Percentiles rank a stretch among this genome's conserved stretches.
These are phyloP conservation scores for Spongia lamella DNA, from an alignment of 37 sponge, comb jelly and placozoan genomes.

Conservation along the genomic window DNA sequence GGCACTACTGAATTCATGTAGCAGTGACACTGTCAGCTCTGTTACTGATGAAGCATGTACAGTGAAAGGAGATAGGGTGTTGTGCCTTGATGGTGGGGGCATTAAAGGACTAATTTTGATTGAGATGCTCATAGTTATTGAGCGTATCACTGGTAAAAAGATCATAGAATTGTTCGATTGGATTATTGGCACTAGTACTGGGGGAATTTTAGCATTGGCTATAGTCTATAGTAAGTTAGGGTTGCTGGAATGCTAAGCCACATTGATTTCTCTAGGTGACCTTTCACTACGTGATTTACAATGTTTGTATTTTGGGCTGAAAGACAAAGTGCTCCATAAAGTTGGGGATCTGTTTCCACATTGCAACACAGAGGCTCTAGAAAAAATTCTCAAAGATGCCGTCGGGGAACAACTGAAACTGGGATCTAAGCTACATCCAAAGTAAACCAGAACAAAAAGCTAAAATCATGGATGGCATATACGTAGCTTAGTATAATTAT, in stretches of 20 bases:
- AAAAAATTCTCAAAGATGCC: slow-evolving; percentile 35
- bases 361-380: slow-evolving; percentile 46
- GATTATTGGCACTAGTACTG: slow-evolving; percentile 58
- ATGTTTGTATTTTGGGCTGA: slow-evolving; percentile 46
- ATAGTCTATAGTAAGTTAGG: slow-evolving; percentile 53
- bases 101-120: slow-evolving; percentile 56
- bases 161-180: slow-evolving; percentile 69
- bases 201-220: slow-evolving; percentile 57
- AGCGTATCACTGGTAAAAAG: slow-evolving; percentile 40
- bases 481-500: too few relatives aligned
- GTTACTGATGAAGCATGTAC: too few relatives aligned
- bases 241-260: too few relatives aligned
- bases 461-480: too few relatives aligned
- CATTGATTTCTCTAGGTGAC: background rate
- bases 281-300: background rate
- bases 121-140: slow-evolving; percentile 41
- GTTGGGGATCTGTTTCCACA: background rate
- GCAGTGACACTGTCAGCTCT: too few relatives aligned
- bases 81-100: slow-evolving; percentile 67
- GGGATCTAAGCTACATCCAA: too few relatives aligned
- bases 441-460: too few relatives aligned
- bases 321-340: slow-evolving; percentile 59
- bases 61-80: slow-evolving; percentile 29
- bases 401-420: too few relatives aligned
- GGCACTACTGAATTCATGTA: too few relatives aligned